Evolutionary conservation across 2,888 invertebrate species (phyloP), one percentile per base, ranked within the genome.

Genomic region (Chironomus riparius): DNA sequence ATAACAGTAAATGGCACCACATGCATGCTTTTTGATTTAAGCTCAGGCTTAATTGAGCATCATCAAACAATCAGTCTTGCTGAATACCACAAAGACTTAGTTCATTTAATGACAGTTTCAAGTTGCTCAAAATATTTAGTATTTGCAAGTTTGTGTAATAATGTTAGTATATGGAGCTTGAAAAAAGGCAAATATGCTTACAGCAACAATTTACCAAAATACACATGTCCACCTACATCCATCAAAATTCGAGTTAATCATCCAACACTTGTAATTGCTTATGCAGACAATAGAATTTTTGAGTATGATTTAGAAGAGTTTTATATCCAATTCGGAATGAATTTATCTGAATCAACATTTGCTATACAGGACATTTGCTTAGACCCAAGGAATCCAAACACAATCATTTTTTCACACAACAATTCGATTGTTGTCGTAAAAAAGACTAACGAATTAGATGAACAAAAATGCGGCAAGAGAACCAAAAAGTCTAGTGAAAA

Each of bases 271-370:
- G 87, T 93, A 47, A 86, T 92, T 10, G 88, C 88, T 2, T 95
- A 94, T 84, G 87, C 92, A 0, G 92, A 96, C 85, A 91, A 92
- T 79, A 91, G 90, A 91, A 86, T 95, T 77, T 84, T 92, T 61
- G 94, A 95, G 82, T 95, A 91, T 81, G 88, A 89, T 80, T 81
- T 94, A n/a, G 80, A 82, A 3, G 84, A 86, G 65, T 87, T 87
- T 79, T 86, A 87, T 78, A 91, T 91, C 79, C 88, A 90, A 0
- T 83, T 86, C 72, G 91, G 91, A 86, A 88, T 89, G 12, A 87
- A 86, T 21, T 81, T 84, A 6, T 82, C 88, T 73, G 86, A 86
- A 79, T 83, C 88, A 78, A 88, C 89, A 0, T 81, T 77, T 28
- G 78, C 81, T 62, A 87, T 92, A 6, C 85, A 85, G 13, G 87